These are phyloP conservation scores for Pissodes strobi DNA, from an alignment of 1,140 invertebrate species.

Conservation along the genomic window DNA sequence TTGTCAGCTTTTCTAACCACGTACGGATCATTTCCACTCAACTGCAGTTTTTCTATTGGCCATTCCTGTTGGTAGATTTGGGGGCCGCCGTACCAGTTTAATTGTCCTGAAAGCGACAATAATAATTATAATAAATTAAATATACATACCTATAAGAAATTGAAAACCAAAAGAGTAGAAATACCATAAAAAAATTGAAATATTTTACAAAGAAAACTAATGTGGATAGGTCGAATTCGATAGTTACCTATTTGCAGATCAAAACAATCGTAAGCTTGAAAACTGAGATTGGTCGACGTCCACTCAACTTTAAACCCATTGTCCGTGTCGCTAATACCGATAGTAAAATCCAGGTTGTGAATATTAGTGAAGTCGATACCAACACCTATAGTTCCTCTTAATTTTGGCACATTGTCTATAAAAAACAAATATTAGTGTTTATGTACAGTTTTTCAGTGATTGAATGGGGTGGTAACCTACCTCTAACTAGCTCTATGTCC, in stretches of 20 bases:
- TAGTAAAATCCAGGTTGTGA: too few species aligned
- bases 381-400: too few species aligned
- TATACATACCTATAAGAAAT: too few species aligned
- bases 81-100: conserved; percentile 35
- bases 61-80: conserved; percentile 52
- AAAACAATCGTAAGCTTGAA: conserved; percentile 23
- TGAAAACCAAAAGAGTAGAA: neutral
- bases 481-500: too few species aligned
- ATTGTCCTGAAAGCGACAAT: neutral
- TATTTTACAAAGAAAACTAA: neutral
- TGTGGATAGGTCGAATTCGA: neutral
- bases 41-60: conserved; percentile 66
- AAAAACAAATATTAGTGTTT: too few species aligned
- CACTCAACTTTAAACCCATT: conserved; percentile 20
- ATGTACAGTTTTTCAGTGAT: too few species aligned
- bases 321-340: too few species aligned
- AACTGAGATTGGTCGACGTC: conserved; percentile 1
- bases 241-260: conserved; percentile 7
- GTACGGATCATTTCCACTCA: conserved; percentile 59
- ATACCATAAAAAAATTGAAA: neutral
- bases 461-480: too few species aligned
- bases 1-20: conserved; percentile 66
- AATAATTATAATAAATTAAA: neutral
- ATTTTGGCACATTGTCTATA: too few species aligned
- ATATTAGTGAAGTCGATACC: too few species aligned